phyloP scores from a whole-genome alignment of 2,797 vertebrate species.

The Pangasius larnaudii region DNA sequence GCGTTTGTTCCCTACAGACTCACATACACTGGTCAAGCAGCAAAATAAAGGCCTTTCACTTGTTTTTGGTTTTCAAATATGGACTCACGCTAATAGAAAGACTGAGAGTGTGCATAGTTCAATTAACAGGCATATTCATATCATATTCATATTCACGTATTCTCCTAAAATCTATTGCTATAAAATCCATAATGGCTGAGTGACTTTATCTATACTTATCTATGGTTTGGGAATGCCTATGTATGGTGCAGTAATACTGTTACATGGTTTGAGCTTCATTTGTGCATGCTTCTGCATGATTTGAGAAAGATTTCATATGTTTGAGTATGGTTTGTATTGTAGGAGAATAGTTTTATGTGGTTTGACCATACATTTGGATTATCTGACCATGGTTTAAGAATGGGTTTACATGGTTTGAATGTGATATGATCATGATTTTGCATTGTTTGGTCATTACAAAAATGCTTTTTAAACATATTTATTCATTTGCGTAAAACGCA shows the following conservation, averaged over 20 bases:
- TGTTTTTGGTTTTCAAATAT: conserved; percentile 2
- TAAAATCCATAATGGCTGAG: background rate
- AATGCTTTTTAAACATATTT: background rate
- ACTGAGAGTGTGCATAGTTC: background rate
- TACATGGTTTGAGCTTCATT: background rate
- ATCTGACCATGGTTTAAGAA: background rate
- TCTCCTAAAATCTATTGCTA: background rate
- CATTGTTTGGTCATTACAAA: background rate
- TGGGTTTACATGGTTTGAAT: background rate
- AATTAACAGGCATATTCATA: background rate
- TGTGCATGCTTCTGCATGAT: background rate
- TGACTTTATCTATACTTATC: background rate
- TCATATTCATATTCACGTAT: background rate
- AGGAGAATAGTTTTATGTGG: background rate
- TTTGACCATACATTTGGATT: background rate
- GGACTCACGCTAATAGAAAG: background rate
- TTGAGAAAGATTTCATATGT: background rate
- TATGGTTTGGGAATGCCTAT: background rate
- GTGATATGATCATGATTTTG: background rate
- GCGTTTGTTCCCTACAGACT: conserved; percentile 48
- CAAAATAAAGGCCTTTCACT: background rate
- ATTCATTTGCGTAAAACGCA: background rate
- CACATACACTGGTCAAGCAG: conserved; percentile 25
- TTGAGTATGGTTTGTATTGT: background rate
- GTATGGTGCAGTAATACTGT: background rate